These are phyloP conservation scores for Chinchilla lanigera DNA, from an alignment of 2,113 vertebrate genomes.

Conservation along the genomic window DNA sequence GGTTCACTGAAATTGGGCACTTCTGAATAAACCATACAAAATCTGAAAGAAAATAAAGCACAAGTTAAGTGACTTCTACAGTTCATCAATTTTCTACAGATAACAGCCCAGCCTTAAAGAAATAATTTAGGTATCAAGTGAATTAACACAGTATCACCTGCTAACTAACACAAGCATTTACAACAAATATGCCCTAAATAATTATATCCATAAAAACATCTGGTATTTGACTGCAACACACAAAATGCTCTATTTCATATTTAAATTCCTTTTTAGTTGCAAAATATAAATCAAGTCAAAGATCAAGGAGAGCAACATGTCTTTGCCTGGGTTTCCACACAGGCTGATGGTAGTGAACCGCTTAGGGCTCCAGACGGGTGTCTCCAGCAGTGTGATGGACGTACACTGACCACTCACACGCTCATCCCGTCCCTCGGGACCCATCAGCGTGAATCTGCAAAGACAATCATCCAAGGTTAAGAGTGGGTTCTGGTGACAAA, in stretches of 20 bases:
- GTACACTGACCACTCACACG: constrained; percentile 63
- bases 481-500: not conserved
- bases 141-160: not conserved
- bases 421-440: constrained; percentile 60
- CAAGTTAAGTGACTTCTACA: constrained; percentile 52
- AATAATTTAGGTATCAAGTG: constrained; percentile 10
- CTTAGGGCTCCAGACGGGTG: constrained; percentile 29
- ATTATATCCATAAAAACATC: constrained; percentile 6
- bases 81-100: not conserved
- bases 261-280: constrained; percentile 13
- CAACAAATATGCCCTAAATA: constrained; percentile 5
- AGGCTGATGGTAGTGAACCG: constrained; percentile 35
- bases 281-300: constrained; percentile 42
- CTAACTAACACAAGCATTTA: not conserved
- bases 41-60: constrained; percentile 87
- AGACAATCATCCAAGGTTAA: constrained; percentile 59
- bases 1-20: constrained; percentile 99
- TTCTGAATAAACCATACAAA: constrained; percentile 99
- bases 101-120: not conserved
- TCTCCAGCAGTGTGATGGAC: constrained; percentile 59
- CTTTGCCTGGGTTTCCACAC: constrained; percentile 35
- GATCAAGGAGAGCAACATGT: constrained; percentile 19
- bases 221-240: not conserved
- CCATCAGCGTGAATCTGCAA: constrained; percentile 68
- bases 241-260: constrained; percentile 12